Percentiles rank a stretch among this genome's conserved stretches.
These are phyloP conservation scores for Anolis apletophallus DNA, from an alignment of 2,797 vertebrate species.

Conservation along the genomic window DNA sequence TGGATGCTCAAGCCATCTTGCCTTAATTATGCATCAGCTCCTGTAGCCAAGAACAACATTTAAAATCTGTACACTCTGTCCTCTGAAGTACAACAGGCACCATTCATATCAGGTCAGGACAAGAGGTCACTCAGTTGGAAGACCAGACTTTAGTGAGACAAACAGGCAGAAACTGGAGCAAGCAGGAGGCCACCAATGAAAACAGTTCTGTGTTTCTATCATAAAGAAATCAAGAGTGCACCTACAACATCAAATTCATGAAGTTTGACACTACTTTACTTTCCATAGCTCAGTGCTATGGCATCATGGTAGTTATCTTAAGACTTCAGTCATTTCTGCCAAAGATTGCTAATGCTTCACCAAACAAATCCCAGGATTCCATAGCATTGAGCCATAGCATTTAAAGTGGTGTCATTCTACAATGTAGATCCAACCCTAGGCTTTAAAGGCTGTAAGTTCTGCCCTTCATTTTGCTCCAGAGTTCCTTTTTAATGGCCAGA, in stretches of 20 bases:
- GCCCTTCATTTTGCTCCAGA: no score
- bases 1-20: neutral
- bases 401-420: no score
- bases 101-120: neutral
- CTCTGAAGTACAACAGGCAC: neutral
- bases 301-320: no score
- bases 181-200: neutral
- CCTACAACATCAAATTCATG: no score
- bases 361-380: no score
- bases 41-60: neutral
- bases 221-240: no score
- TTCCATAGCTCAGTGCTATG: no score
- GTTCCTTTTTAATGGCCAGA: neutral
- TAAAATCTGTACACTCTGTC: neutral
- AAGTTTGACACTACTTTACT: no score
- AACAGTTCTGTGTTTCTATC: neutral
- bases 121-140: neutral
- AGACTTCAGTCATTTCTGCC: no score
- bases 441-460: neutral
- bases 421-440: neutral
- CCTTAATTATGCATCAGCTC: neutral
- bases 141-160: neutral
- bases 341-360: no score
- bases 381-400: no score
- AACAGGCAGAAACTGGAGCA: neutral